phyloP scores from a whole-genome alignment of 1,140 invertebrate species.

The Charaxes varanes region DNA sequence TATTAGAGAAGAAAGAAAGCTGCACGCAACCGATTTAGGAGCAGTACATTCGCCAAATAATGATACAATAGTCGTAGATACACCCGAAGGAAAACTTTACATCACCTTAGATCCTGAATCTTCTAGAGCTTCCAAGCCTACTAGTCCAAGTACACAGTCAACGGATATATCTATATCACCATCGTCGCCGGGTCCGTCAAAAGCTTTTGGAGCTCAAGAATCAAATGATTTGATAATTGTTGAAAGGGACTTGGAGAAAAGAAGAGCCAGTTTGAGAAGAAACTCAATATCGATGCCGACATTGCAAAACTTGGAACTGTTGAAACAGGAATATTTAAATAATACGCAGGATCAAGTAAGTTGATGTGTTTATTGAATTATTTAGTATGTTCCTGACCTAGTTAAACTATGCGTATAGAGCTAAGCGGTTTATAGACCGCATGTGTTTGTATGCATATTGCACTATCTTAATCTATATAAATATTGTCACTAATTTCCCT shows the following conservation, averaged over 20 bases:
- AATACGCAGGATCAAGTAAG: slow-evolving; percentile 55
- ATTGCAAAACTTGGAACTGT: slow-evolving; percentile 52
- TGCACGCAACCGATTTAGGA: slow-evolving; percentile 48
- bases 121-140: slow-evolving; percentile 35
- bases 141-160: slow-evolving; percentile 44
- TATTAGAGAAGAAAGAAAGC: slow-evolving; percentile 26
- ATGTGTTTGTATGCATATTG: too few species aligned
- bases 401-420: too few species aligned
- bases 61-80: slow-evolving; percentile 64
- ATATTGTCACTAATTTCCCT: too few species aligned
- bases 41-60: slow-evolving; percentile 45
- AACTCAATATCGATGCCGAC: slow-evolving; percentile 72
- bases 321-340: slow-evolving; percentile 51
- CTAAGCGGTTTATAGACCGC: too few species aligned
- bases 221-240: slow-evolving; percentile 39
- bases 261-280: slow-evolving; percentile 45
- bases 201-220: slow-evolving; percentile 41
- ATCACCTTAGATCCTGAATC: slow-evolving; percentile 60
- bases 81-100: slow-evolving; percentile 61
- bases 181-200: slow-evolving; percentile 38
- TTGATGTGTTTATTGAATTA: too few species aligned
- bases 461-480: too few species aligned
- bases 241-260: slow-evolving; percentile 39
- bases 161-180: slow-evolving; percentile 39
- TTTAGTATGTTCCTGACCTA: too few species aligned